Base-by-base conservation (phyloP, 2,113 vertebrate species). In the Halichoerus grypus region DNA sequence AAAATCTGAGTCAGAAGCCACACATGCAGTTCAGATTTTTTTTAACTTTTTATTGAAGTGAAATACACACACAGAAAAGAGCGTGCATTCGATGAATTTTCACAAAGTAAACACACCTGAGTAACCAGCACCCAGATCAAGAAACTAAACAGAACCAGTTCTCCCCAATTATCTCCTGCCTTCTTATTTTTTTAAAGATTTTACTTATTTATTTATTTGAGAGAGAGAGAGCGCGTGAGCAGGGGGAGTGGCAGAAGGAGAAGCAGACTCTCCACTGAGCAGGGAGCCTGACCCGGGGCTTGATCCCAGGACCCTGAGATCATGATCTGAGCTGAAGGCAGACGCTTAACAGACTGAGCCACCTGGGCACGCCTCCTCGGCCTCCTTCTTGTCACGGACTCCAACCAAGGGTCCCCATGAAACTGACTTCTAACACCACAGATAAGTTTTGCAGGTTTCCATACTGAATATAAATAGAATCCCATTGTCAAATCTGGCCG, bases 1-100 rank as follows among this genome's bases (percentile, higher is more conserved):
- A 80, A 95, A 53, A 83, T 80, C 87, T 76, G 9, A 90, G 74
- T 94, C 92, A 89, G 74, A 74, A 95, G 69, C 18, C 53, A 65
- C 61, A 53, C 28, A n/a, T 16, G 42, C 46, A 42, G 65, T 55
- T 76, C 74, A 80, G 57, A 74, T 53, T 39, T 69, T 61, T 82
- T 86, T 89, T 51, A 94, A 94, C 16, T 42, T 39, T 67, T 80
- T 51, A 24, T 53, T 67, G 31, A 87, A 3, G 42, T 61, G 72
- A 53, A 59, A 18, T 46, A 61, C 3, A 77, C 63, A 36, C 71
- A 49, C 59, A 61, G 18, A 81, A 86, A 93, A 15, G 1, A 42
- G 36, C 10, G 7, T 1, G 4, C 9, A 28, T 46, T 33, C 4
- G 11, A 51, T n/a, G 57, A 46, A 57, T 89, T 57, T 86, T 69